Base-by-base conservation (phyloP, 2,113 vertebrate species). In the Furnarius figulus region DNA sequence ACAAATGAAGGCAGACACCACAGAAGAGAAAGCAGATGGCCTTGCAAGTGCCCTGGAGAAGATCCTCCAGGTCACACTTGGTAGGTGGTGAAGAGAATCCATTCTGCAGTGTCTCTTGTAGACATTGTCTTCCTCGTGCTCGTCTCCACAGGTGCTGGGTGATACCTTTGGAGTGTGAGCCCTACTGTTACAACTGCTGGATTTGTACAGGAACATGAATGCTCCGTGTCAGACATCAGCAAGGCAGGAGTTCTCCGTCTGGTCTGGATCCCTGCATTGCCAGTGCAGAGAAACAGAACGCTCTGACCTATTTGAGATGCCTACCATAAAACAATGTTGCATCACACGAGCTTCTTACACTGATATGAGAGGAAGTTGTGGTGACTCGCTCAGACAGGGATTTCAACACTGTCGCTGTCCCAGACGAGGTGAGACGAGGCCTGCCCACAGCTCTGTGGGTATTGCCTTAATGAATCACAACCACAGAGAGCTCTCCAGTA, bases 381-480 rank as follows among this genome's bases (percentile, higher is more conserved):
- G 92, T 74, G 92, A 93, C 42, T 81, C 7, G 55, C 83, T 95
- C 90, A 95, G 94, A 89, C 79, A 62, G 75, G 76, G 92, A 95
- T 95, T 96, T 95, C 96, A 95, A 89, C 76, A 74, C 79, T 63
- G 80, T 59, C 49, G 75, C 67, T 93, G 86, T 86, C 90, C 92
- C 95, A 90, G 91, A 89, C 83, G 88, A 95, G 94, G 94, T 93
- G 96, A 97, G 89, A 95, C 89, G 74, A 93, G 68, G 86, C 79
- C 95, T 96, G 89, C 94, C 92, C 89, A 93, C 95, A 94, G 84
- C 78, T 91, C 55, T 85, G 80, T 91, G 91, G 80, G 58, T 85
- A 87, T 91, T 94, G 91, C 94, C 87, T 95, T 79, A 71, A 92
- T 94, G 94, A 95, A 91, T 96, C 95, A 94, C 91, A 96, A n/a